These are phyloP conservation scores for Microtus ochrogaster DNA, from an alignment of 2,113 vertebrate genomes.

Conservation along the genomic window DNA sequence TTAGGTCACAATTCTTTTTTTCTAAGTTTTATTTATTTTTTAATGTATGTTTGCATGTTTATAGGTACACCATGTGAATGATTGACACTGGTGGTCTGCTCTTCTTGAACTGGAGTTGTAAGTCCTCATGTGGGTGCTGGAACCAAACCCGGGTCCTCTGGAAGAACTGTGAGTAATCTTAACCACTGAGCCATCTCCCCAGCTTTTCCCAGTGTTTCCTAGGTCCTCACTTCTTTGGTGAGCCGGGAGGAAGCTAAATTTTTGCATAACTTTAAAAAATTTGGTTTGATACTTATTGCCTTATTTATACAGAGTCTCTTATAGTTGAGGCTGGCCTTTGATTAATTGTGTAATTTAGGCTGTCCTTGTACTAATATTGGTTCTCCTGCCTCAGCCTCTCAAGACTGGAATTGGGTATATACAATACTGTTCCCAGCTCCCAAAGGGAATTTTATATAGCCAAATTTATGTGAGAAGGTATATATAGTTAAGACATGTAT, in stretches of 20 bases:
- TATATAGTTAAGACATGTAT: neutral
- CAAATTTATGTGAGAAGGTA: neutral
- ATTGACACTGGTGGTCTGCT: neutral
- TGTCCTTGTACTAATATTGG: neutral
- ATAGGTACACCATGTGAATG: neutral
- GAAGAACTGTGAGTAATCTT: neutral
- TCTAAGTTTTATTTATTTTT: neutral
- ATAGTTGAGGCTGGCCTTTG: neutral
- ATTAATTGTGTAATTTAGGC: neutral
- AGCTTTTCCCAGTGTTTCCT: too few species aligned
- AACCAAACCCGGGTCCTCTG: neutral
- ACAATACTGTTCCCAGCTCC: neutral
- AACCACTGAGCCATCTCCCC: neutral
- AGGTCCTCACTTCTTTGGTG: neutral
- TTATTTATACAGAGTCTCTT: neutral
- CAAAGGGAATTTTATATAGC: slow-evolving; percentile 3
- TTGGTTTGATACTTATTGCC: neutral
- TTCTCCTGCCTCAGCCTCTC: neutral
- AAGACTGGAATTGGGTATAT: neutral
- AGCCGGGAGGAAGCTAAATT: slow-evolving; percentile 3
- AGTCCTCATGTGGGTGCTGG: neutral
- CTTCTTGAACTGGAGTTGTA: too few species aligned
- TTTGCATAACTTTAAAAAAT: slow-evolving; percentile 27
- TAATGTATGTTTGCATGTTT: neutral
- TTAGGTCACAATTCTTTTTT: neutral